Evolutionary conservation across 2,888 invertebrate species (phyloP), one percentile per base, ranked within the genome.

Genomic region (Andrena hattorfiana): DNA sequence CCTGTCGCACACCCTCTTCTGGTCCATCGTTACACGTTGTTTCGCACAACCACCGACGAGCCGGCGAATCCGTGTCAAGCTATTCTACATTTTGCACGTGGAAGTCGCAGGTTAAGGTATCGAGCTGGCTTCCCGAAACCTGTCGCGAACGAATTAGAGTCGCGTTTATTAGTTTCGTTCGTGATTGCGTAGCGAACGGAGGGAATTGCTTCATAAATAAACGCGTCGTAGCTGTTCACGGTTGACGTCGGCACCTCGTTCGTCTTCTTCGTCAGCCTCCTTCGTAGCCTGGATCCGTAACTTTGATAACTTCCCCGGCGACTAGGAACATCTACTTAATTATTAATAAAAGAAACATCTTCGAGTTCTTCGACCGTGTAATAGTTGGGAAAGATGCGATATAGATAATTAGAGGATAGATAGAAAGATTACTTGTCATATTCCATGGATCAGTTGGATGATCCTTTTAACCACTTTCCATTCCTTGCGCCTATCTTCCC

Each of bases 371-470:
- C 32, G 28, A 32, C 13, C n/a, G 35, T 16, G 20, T 26, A 42
- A 60, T 56, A 64, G 72, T 54, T 62, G 20, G 13, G 30, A 64
- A 32, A 75, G 35, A 64, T 49, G 64, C 59, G 26, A 64, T 10
- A 5, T 42, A 42, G 63, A 20, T 54, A 70, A 62, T 59, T 71
- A 28, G 7, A 54, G 28, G 20, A 30, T 32, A 35, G 23, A 2
- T 10, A 30, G 20, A 30, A 32, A 63, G 7, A n/a, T 77, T 75
- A 74, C 64, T 74, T 74, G 35, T 74, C 64, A 4, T 48, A 35
- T 7, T 54, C 54, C 54, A 5, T 32, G 32, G 54, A 54, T 16
- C 23, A 51, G 16, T 42, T 13, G 42, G 13, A 16, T 16, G 5
- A 16, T 42, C 54, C n/a, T 56, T 26, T 48, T 30, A 8, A 20